Evolutionary conservation across 2,888 invertebrate species (phyloP).

Genomic region (Nudaria mundana): DNA sequence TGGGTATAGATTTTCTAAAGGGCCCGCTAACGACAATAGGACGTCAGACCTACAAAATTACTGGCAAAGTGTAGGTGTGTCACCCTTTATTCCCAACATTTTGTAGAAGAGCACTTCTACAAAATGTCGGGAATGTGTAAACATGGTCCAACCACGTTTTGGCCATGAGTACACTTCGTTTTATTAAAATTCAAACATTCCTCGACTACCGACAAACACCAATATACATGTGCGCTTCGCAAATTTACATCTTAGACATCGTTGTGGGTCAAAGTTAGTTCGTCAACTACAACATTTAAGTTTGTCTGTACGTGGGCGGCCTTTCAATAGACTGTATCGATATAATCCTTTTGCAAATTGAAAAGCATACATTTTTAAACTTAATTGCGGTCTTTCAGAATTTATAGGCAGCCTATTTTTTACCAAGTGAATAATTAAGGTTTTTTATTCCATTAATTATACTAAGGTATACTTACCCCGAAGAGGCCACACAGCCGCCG

Average conservation of each 20-base stretch:
- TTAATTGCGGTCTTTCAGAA: conserved; percentile 3
- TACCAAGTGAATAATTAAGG: no score
- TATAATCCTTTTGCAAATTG: conserved; percentile 21
- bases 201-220: conserved; percentile 9
- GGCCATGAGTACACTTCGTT: conserved; percentile 9
- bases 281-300: conserved; percentile 3
- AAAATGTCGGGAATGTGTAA: no score
- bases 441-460: no score
- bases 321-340: conserved; percentile 10
- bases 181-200: conserved; percentile 26
- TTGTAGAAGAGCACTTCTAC: no score
- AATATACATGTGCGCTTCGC: conserved; percentile 3
- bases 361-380: conserved; percentile 10
- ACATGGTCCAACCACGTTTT: conserved; percentile 1
- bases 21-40: no score
- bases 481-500: no score
- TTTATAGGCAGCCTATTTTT: background rate
- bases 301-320: conserved; percentile 18
- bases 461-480: no score
- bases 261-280: background rate
- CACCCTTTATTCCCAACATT: no score
- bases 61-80: no score
- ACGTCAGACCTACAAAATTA: no score
- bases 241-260: background rate
- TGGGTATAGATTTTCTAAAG: no score